Conservation (phyloP, 1,140 invertebrate genomes). For the Caerostris extrusa region DNA sequence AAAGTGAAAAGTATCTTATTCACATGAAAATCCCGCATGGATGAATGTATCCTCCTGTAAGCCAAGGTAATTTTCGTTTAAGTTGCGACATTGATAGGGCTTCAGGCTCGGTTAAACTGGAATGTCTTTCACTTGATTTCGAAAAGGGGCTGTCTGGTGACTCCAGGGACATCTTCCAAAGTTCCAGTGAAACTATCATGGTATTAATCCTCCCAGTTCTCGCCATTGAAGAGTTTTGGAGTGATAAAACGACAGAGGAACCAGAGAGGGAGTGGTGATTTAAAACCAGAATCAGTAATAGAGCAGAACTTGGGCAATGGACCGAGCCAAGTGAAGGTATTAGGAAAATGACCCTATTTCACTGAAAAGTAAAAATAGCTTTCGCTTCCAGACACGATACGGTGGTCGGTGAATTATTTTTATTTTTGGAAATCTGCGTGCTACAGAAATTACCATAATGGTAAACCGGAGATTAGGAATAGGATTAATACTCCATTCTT, state of each 20-base stretch:
- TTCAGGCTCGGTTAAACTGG: constrained; percentile 17
- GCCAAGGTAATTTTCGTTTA: neutral
- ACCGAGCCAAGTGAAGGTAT: constrained; percentile 27
- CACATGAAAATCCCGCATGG: neutral
- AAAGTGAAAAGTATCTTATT: neutral
- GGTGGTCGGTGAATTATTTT: neutral
- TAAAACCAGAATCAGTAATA: constrained; percentile 40
- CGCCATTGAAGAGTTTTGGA: neutral
- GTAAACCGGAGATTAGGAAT: constrained; percentile 2
- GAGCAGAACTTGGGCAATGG: constrained; percentile 50
- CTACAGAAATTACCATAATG: neutral
- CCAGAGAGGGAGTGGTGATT: neutral
- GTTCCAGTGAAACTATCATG: neutral
- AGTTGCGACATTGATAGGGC: neutral
- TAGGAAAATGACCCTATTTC: neutral
- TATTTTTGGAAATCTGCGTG: neutral
- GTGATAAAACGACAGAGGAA: neutral
- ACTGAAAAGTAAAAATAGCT: neutral
- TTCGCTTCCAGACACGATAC: neutral
- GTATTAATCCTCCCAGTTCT: constrained; percentile 20
- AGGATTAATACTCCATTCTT: neutral
- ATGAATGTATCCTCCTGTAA: neutral
- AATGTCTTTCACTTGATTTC: constrained; percentile 35
- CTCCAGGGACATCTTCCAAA: constrained; percentile 26
- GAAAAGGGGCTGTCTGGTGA: neutral